Conservation (phyloP, 2,797 vertebrate genomes). For the Linurgus olivaceus region DNA sequence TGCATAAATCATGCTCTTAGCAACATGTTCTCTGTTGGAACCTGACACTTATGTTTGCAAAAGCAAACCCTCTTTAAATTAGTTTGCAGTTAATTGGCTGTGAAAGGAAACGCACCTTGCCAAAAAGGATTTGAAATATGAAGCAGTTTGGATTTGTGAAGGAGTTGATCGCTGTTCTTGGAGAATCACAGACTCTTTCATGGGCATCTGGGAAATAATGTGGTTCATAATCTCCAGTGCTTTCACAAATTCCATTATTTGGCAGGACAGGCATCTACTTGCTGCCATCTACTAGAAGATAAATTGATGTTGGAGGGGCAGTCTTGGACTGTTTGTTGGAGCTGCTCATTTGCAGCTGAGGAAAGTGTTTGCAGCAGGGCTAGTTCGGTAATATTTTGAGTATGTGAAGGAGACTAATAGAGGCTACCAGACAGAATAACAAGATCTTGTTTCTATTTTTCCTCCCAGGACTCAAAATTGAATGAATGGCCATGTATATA, state of each 20-base stretch:
- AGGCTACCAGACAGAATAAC: neutral
- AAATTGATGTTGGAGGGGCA: neutral
- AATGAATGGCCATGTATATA: fast-evolving
- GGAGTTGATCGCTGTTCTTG: neutral
- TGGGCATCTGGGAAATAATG: slow-evolving; percentile 29
- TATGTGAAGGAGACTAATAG: neutral
- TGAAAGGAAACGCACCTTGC: slow-evolving; percentile 46
- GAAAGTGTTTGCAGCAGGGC: neutral
- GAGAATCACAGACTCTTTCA: neutral
- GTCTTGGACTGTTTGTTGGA: neutral
- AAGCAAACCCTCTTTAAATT: slow-evolving; percentile 48
- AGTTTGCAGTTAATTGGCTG: slow-evolving; percentile 60
- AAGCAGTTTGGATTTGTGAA: slow-evolving; percentile 17
- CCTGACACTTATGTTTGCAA: slow-evolving; percentile 31
- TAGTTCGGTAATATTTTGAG: neutral
- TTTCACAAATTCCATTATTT: slow-evolving; percentile 7
- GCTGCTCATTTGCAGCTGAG: neutral
- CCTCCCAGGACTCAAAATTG: neutral
- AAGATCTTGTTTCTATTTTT: neutral
- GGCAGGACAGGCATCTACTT: neutral
- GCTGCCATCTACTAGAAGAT: neutral
- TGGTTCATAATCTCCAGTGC: neutral
- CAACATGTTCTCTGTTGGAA: slow-evolving; percentile 36
- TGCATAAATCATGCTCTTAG: slow-evolving; percentile 30
- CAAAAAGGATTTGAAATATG: slow-evolving; percentile 53